Conservation (phyloP, 2,797 vertebrate genomes). For the Salarias fasciatus region DNA sequence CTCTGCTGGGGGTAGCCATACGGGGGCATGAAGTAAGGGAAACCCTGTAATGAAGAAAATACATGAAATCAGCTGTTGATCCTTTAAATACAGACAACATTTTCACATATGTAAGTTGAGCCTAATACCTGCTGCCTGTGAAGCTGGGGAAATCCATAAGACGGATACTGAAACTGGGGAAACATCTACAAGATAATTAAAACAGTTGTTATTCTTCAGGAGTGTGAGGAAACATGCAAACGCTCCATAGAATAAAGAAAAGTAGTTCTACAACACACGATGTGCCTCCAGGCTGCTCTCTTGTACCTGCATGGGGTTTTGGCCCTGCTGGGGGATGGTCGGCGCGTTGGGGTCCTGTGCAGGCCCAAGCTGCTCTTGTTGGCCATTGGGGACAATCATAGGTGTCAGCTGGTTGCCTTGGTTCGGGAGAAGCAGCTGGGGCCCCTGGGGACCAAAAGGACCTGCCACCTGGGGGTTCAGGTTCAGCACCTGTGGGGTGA, state of each 20-base stretch:
- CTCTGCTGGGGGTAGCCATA: conserved; percentile 79
- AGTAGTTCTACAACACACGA: neutral
- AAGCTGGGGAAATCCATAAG: conserved; percentile 70
- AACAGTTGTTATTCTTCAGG: neutral
- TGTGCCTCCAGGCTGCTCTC: neutral
- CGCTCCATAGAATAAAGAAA: neutral
- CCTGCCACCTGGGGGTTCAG: conserved; percentile 71
- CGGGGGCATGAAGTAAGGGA: conserved; percentile 70
- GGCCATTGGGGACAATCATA: conserved; percentile 66
- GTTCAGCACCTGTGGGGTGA: conserved; percentile 75
- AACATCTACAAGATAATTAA: conserved; percentile 55
- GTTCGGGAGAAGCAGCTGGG: conserved; percentile 67
- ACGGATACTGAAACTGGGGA: conserved; percentile 70
- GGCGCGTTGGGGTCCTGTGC: conserved; percentile 66
- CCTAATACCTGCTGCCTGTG: conserved; percentile 71
- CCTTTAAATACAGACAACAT: too few relatives aligned
- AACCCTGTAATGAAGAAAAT: conserved; percentile 63
- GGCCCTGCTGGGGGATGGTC: conserved; percentile 61
- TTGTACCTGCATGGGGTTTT: conserved; percentile 72
- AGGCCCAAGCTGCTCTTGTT: conserved; percentile 67
- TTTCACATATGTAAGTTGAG: conserved; percentile 6
- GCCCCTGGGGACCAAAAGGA: conserved; percentile 72
- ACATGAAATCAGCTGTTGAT: conserved; percentile 2
- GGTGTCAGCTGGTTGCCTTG: conserved; percentile 73
- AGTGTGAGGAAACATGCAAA: neutral